Evolutionary conservation across 2,113 vertebrate genomes (phyloP), one percentile per base, ranked within the genome.

Genomic region (Natator depressus): DNA sequence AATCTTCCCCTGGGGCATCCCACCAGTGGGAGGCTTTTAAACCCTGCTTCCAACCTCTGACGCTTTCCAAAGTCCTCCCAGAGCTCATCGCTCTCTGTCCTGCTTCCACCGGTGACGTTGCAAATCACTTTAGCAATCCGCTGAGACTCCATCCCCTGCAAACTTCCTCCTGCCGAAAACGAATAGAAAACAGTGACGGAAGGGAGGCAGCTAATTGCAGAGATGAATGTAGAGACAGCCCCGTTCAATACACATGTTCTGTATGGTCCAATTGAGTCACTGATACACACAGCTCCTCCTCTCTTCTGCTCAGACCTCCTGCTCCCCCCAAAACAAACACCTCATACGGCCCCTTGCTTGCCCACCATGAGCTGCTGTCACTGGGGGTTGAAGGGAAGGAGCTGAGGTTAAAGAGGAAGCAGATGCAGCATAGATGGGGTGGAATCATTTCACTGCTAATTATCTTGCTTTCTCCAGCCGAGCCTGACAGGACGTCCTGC

Each of bases 81-180:
- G 62, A n/a, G 62, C 31, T 4, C 13, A n/a, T 65, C 14, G 14
- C 29, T 62, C 29, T 5, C 59, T 29, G 27, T n/a, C 14, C 16
- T 65, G 7, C 29, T 65, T 65, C 62, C 31, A 9, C 8, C 4
- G 4, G 31, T 35, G 31, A n/a, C 14, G 2, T 19, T 65, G 31
- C 13, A 35, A 65, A n/a, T n/a, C 62, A 19, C 7, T 8, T 1
- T 35, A 17, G 62, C 16, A 14, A 35, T 5, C 62, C 16, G 8
- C 31, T 17, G 31, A 65, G 16, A 65, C 8, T 14, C 59, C 59
- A 35, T 62, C 59, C 6, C 59, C 14, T 8, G 29, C 59, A 31
- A 7, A 17, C 59, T 17, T 62, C 59, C 59, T 62, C 3, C 59
- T 4, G 3, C 29, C 16, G 59, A 4, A 0, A 35, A 35, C 0